Base-by-base conservation (phyloP, 2,797 vertebrate species). In the Loriculus beryllinus region DNA sequence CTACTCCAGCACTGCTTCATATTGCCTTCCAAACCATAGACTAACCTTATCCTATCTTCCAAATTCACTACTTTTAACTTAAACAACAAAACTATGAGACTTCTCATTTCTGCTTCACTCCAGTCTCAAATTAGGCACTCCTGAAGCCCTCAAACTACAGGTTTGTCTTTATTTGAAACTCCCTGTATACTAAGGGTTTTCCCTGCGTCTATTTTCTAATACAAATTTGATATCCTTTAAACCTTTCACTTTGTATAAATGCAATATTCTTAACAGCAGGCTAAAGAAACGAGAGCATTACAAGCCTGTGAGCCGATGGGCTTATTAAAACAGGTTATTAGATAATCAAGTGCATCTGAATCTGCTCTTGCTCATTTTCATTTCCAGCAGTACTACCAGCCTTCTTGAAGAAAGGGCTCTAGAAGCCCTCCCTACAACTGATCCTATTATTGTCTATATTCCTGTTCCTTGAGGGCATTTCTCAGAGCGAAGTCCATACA, bases 211-310 rank as follows among this genome's bases (percentile, higher is more conserved):
- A 18, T 52, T 60, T 57, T 22, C 54, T 4, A 25, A 5, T 1
- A 19, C 0, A 1, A 62, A 17, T 15, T 31, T 29, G 18, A 21
- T 9, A 68, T 4, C 39, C 48, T 60, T 54, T 43, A 48, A 74
- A 31, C 16, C 7, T 82, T 78, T 60, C 26, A 6, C 29, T 22
- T 69, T 14, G 11, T 22, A 33, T 6, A 57, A 48, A 26, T 0
- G 1, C 10, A 25, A 6, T 3, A 45, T 35, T 40, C 48, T 59
- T 17, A 20, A 26, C 8, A 35, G 54, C n/a, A 48, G 37, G 22
- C 25, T 51, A 9, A 64, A 80, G n/a, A 51, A 71, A 48, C 1
- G 4, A 0, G 0, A 22, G 35, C 78, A 21, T 25, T 39, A 28
- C 33, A 48, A n/a, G 35, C 21, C 37, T 40, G 12, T 7, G 12